phyloP scores from a whole-genome alignment of 1,140 invertebrate species.

The Mactra quadrangularis region DNA sequence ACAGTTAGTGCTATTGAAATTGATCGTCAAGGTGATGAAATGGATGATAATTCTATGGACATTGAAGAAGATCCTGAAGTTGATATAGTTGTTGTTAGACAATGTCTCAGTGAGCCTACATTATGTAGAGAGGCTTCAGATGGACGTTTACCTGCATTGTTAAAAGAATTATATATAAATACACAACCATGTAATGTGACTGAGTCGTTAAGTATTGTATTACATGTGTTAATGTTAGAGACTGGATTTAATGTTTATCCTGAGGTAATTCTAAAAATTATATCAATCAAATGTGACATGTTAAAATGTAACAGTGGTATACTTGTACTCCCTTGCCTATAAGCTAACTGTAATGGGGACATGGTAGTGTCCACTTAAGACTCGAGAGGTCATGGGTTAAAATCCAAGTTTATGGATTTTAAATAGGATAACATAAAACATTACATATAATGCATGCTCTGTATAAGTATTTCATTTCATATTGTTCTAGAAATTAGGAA shows the following conservation, averaged over 20 bases:
- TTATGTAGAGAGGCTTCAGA: conserved; percentile 51
- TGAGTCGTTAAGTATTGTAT: conserved; percentile 40
- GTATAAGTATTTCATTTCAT: too few relatives aligned
- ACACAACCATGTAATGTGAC: not conserved
- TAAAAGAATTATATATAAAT: conserved; percentile 27
- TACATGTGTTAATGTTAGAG: conserved; percentile 60
- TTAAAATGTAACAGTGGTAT: not conserved
- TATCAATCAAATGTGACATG: not conserved
- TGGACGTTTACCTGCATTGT: conserved; percentile 29
- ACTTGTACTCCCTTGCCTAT: too few relatives aligned
- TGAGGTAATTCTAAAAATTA: conserved; percentile 1
- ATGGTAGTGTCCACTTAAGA: too few relatives aligned
- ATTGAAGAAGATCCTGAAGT: conserved; percentile 21
- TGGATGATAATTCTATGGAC: not conserved
- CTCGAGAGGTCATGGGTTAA: too few relatives aligned
- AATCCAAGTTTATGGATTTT: not conserved
- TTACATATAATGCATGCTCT: too few relatives aligned
- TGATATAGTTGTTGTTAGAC: conserved; percentile 36
- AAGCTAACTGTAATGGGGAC: too few relatives aligned
- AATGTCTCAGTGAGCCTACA: conserved; percentile 55
- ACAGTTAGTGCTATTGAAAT: too few relatives aligned
- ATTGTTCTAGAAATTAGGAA: too few relatives aligned
- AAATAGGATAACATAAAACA: too few relatives aligned
- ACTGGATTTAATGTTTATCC: conserved; percentile 43
- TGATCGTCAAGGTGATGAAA: not conserved